Evolutionary conservation across 1,140 invertebrate genomes (phyloP).

Genomic region (Dendrolimus punctatus): DNA sequence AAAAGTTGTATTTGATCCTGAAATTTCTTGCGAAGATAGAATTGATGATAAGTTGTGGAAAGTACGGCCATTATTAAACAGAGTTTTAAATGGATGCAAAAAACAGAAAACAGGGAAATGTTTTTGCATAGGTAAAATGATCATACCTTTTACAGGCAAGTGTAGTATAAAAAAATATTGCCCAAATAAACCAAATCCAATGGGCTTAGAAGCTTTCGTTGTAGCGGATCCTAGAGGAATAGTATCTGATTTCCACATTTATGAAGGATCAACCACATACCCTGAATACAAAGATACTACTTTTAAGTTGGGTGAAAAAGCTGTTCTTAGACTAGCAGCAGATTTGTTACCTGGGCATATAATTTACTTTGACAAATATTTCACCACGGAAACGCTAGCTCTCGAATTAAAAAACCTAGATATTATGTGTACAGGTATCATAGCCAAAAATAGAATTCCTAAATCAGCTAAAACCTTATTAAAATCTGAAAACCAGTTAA

Average conservation of each 20-base stretch:
- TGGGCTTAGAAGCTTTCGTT: conserved; percentile 10
- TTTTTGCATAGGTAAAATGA: conserved; percentile 7
- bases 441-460: not conserved
- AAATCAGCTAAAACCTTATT: not conserved
- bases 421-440: conserved; percentile 13
- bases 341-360: conserved; percentile 13
- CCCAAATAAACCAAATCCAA: conserved; percentile 11
- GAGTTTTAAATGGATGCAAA: conserved; percentile 1
- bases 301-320: conserved; percentile 15
- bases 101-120: not conserved
- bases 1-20: conserved; percentile 13
- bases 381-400: conserved; percentile 12
- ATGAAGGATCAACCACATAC: conserved; percentile 17
- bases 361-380: conserved; percentile 20
- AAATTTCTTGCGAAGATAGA: conserved; percentile 2
- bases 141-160: conserved; percentile 7
- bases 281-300: conserved; percentile 7
- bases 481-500: conserved; percentile 1
- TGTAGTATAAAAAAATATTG: conserved; percentile 9
- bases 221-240: conserved; percentile 5
- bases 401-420: conserved; percentile 8
- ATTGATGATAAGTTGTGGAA: conserved; percentile 12
- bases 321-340: conserved; percentile 11
- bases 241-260: conserved; percentile 10
- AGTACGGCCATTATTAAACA: conserved; percentile 9